These are phyloP conservation scores for Eulemur mongoz DNA, from an alignment of 2,797 vertebrate genomes.

Conservation along the genomic window DNA sequence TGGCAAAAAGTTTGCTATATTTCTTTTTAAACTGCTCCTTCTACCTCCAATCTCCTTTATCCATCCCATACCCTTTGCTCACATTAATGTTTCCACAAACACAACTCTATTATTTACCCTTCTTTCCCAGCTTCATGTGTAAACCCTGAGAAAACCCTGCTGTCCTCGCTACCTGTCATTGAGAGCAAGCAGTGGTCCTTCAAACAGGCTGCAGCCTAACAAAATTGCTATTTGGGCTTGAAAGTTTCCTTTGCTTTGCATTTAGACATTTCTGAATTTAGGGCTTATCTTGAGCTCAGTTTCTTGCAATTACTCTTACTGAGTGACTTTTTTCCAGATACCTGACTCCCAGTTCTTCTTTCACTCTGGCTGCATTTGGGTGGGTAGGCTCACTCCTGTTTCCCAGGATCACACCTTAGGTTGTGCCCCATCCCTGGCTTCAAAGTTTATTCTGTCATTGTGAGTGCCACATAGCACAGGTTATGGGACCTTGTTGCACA, in stretches of 20 bases:
- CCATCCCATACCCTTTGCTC: background rate
- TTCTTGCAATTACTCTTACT: background rate
- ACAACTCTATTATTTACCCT: background rate
- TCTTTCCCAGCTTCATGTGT: background rate
- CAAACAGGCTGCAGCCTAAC: background rate
- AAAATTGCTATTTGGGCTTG: background rate
- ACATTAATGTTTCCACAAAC: background rate
- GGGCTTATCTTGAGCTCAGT: background rate
- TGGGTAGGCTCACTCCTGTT: background rate
- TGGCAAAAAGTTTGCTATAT: background rate
- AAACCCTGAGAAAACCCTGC: background rate
- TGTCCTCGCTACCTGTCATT: rapidly evolving
- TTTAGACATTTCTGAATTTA: background rate
- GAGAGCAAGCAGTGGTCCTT: background rate
- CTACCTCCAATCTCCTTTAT: background rate
- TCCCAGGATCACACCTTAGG: background rate
- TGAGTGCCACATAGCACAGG: background rate
- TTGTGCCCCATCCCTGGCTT: background rate
- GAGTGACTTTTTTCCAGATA: background rate
- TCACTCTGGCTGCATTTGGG: background rate
- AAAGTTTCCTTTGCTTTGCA: background rate
- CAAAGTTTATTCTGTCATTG: background rate
- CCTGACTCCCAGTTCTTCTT: background rate
- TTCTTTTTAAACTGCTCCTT: background rate
- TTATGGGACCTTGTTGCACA: background rate